phyloP scores from a whole-genome alignment of 2,797 vertebrate genomes.

The Ispidina picta region DNA sequence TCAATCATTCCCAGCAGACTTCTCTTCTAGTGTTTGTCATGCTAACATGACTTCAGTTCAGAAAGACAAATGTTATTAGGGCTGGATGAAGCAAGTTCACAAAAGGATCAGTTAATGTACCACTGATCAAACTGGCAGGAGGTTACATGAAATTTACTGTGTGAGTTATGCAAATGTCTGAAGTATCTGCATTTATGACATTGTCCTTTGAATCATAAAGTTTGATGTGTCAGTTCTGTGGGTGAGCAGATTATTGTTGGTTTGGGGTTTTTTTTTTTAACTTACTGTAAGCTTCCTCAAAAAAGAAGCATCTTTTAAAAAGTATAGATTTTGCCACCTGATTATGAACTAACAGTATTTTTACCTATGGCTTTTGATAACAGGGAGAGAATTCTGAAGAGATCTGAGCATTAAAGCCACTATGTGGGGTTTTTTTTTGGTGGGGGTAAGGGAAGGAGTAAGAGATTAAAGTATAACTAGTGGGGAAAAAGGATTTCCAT shows the following conservation, averaged over 20 bases:
- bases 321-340: not conserved
- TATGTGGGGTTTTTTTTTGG: not conserved
- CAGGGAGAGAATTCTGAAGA: not conserved
- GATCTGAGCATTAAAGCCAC: not conserved
- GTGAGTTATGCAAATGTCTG: not conserved
- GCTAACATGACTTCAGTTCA: conserved; percentile 38
- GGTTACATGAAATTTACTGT: not conserved
- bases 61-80: conserved; percentile 48
- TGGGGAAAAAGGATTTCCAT: not conserved
- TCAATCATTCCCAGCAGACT: conserved; percentile 30
- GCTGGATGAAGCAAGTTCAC: conserved; percentile 28
- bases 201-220: not conserved
- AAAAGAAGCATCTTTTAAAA: not conserved
- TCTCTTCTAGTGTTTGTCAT: conserved; percentile 24
- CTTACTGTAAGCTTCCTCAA: not conserved
- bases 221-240: not conserved
- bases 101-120: not conserved
- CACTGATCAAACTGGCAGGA: not conserved
- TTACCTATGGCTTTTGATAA: not conserved
- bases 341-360: not conserved
- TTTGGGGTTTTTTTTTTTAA: not conserved
- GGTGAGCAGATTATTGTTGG: not conserved
- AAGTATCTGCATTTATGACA: not conserved
- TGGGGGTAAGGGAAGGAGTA: not conserved
- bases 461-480: not conserved